Evolutionary conservation across 2,113 vertebrate genomes (phyloP).

Genomic region (Scalopus aquaticus): DNA sequence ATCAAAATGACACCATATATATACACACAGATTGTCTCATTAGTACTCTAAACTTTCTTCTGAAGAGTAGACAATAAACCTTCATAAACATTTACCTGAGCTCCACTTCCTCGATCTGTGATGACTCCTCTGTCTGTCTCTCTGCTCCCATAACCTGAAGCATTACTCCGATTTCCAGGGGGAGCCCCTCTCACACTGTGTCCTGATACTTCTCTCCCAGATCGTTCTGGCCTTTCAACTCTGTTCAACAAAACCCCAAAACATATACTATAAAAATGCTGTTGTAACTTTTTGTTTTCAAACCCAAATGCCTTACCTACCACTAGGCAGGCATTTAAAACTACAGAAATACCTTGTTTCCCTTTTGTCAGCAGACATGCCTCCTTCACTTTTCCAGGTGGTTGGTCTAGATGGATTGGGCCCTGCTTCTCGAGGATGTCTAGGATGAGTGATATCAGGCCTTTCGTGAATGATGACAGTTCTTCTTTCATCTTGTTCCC

Average conservation of each 20-base stretch:
- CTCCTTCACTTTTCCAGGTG: slow-evolving; percentile 92
- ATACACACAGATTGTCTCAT: neutral
- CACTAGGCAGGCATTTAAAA: neutral
- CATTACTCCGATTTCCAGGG: slow-evolving; percentile 87
- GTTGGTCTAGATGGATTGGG: slow-evolving; percentile 85
- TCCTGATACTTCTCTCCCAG: slow-evolving; percentile 91
- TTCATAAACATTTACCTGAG: slow-evolving; percentile 81
- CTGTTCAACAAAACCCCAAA: slow-evolving; percentile 81
- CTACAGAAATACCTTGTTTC: slow-evolving; percentile 89
- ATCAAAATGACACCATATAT: neutral
- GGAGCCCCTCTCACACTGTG: slow-evolving; percentile 89
- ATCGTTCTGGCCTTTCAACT: slow-evolving; percentile 90
- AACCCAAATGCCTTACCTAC: neutral
- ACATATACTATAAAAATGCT: slow-evolving; percentile 38
- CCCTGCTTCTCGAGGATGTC: slow-evolving; percentile 89
- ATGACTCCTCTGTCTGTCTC: slow-evolving; percentile 89
- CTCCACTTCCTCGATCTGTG: slow-evolving; percentile 88
- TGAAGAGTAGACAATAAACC: neutral
- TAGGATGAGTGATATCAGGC: slow-evolving; percentile 88
- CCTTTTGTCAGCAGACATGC: slow-evolving; percentile 90
- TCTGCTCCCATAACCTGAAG: slow-evolving; percentile 88
- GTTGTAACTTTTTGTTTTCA: neutral
- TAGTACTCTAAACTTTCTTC: neutral
- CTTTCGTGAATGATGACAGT: slow-evolving; percentile 91
- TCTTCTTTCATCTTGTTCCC: slow-evolving; percentile 92